Percentiles rank a stretch among this genome's conserved stretches.
phyloP scores from a whole-genome alignment of 35 echinoderm and acorn worm genomes.

The Holothuria glaberrima region DNA sequence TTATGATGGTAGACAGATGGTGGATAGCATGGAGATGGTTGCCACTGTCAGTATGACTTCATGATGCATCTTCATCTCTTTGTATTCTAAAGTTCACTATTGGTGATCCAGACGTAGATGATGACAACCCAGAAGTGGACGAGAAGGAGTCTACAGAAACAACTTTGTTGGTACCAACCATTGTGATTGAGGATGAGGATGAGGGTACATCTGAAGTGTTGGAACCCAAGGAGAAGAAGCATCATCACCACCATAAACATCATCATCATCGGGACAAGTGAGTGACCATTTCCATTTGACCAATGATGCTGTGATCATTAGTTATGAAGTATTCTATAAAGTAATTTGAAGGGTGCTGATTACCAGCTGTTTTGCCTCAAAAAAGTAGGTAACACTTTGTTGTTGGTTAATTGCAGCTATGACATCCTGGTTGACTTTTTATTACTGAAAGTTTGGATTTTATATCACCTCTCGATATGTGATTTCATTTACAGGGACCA shows the following conservation, averaged over 20 bases:
- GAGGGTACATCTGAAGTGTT: not conserved
- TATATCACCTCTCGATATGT: not conserved
- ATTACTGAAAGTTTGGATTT: not conserved
- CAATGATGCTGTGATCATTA: too few relatives aligned
- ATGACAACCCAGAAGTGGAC: slow-evolving; percentile 34
- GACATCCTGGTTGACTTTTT: too few relatives aligned
- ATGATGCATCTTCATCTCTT: too few relatives aligned
- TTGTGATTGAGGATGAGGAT: slow-evolving; percentile 5
- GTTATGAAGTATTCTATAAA: too few relatives aligned
- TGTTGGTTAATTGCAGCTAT: too few relatives aligned
- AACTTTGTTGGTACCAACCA: slow-evolving; percentile 1
- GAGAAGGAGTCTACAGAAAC: not conserved
- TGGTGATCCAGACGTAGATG: slow-evolving; percentile 71
- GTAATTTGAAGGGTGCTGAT: too few relatives aligned
- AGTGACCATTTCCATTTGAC: too few relatives aligned
- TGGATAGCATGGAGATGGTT: too few relatives aligned
- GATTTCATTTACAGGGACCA: slow-evolving; percentile 18
- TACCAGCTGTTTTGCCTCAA: too few relatives aligned
- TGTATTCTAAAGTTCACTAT: slow-evolving; percentile 75
- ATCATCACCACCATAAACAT: slow-evolving; percentile 31
- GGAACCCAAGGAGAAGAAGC: slow-evolving; percentile 4
- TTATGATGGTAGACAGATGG: too few relatives aligned
- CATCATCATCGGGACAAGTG: slow-evolving; percentile 68
- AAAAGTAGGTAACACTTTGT: too few relatives aligned
- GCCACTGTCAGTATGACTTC: too few relatives aligned